A percentile compares a stretch with the other conserved stretches of the same genome.
These are phyloP conservation scores for Naso thynnoides DNA, from an alignment of 2,797 vertebrate genomes.

Conservation along the genomic window DNA sequence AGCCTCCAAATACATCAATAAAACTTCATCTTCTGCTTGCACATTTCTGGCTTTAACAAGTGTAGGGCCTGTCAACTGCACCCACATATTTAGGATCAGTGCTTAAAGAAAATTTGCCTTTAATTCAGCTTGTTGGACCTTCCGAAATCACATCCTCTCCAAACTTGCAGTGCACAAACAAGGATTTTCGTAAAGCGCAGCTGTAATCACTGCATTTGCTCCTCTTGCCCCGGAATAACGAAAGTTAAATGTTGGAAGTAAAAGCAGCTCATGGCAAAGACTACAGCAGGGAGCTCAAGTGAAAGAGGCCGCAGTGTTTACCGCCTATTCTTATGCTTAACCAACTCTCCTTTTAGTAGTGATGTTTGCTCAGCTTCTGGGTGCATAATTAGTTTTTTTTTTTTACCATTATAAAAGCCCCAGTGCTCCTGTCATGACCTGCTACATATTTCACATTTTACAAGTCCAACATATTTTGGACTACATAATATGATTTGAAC, in stretches of 20 bases:
- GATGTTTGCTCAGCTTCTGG: constrained; percentile 80
- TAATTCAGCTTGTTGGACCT: not conserved
- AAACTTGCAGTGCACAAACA: constrained; percentile 21
- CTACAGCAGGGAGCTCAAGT: constrained; percentile 40
- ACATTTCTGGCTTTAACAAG: not conserved
- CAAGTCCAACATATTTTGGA: constrained; percentile 7
- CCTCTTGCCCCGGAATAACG: constrained; percentile 51
- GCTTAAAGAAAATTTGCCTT: not conserved
- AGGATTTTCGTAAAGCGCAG: constrained; percentile 7
- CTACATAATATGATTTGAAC: not conserved
- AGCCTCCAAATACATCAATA: not conserved
- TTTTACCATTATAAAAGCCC: constrained; percentile 75
- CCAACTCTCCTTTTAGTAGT: constrained; percentile 42
- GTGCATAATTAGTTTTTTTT: constrained; percentile 71
- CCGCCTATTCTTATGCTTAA: constrained; percentile 77
- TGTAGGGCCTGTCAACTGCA: not conserved
- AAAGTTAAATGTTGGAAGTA: constrained; percentile 57
- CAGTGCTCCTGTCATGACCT: constrained; percentile 26
- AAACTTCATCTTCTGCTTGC: not conserved
- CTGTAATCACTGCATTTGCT: constrained; percentile 4
- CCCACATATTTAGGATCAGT: not conserved
- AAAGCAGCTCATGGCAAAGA: constrained; percentile 50
- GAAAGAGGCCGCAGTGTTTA: constrained; percentile 67
- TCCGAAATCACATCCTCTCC: not conserved
- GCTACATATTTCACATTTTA: constrained; percentile 40